A percentile compares a stretch with the other conserved stretches of the same genome.
These are phyloP conservation scores for Apostichopus parvimensis DNA, from an alignment of 35 echinoderm and acorn worm genomes.

Conservation along the genomic window DNA sequence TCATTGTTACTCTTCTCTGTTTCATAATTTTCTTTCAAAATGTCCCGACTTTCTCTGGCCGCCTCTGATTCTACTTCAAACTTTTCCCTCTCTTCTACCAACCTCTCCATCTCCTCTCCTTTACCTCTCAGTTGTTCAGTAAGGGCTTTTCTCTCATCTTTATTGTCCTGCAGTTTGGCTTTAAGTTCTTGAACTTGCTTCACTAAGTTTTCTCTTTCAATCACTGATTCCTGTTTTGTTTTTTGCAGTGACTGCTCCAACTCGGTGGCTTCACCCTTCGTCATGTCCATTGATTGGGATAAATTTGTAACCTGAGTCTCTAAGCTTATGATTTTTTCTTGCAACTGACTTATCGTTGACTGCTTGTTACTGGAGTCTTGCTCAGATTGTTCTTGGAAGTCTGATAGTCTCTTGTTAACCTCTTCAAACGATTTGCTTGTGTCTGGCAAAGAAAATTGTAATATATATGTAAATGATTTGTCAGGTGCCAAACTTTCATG, in stretches of 20 bases:
- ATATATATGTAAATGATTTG: too few relatives aligned
- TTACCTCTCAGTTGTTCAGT: slow-evolving; percentile 46
- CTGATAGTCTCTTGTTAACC: background rate
- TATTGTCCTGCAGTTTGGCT: background rate
- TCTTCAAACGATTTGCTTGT: slow-evolving; percentile 20
- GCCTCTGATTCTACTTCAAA: slow-evolving; percentile 19
- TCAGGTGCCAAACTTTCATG: too few relatives aligned
- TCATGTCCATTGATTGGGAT: background rate
- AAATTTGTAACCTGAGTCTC: background rate
- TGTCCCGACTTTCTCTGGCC: background rate
- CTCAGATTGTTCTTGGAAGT: slow-evolving; percentile 11
- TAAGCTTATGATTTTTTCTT: background rate
- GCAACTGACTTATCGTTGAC: slow-evolving; percentile 8
- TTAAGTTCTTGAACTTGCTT: slow-evolving; percentile 38
- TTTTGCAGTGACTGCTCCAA: slow-evolving; percentile 14
- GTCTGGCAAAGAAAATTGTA: background rate
- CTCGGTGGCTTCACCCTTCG: slow-evolving; percentile 21
- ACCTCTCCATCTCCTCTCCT: slow-evolving; percentile 20
- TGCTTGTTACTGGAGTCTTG: slow-evolving; percentile 36
- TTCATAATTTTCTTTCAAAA: slow-evolving; percentile 31
- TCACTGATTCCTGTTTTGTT: background rate
- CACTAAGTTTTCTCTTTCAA: slow-evolving; percentile 31
- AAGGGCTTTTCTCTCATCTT: slow-evolving; percentile 18
- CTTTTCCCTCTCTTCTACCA: slow-evolving; percentile 14
- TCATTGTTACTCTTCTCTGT: slow-evolving; percentile 38